Base-by-base conservation (phyloP, 2,888 invertebrate species). In the Crematogaster levior region DNA sequence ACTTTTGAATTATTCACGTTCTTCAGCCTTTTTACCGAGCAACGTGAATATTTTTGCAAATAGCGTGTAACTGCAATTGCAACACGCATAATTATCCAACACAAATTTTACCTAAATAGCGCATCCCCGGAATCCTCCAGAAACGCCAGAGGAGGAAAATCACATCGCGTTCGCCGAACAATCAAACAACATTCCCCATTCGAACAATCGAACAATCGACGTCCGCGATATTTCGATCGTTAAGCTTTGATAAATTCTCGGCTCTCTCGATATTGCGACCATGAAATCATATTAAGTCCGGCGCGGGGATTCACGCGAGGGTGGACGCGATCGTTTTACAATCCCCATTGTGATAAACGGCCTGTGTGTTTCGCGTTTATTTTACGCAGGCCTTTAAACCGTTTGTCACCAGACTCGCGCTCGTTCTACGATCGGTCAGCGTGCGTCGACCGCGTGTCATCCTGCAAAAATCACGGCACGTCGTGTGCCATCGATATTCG, bases 401-500 rank as follows among this genome's bases (percentile, higher is more conserved):
- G 56, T 68, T 79, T 56, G 77, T 68, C 77, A 68, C 48, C 48
- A 24, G 63, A 63, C 24, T 3, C 30, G n/a, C 27, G n/a, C 10
- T 68, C 30, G n/a, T 18, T 30, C 53, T 51, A 48, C 65, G 24
- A 53, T n/a, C 27, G n/a, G 34, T 10, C n/a, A 6, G 9, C n/a
- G 6, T 15, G 18, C 72, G 24, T 18, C 51, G 21, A 37, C 70
- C n/a, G 70, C 40, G 10, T 10, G 24, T 30, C 27, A 7, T 66
- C 34, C 43, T 7, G 10, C 6, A 61, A 83, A 84, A 86, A 86
- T 85, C 79, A 75, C 79, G 3, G 70, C 48, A 4, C 63, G 65
- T 82, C 81, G 56, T 65, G 65, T 75, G 70, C 81, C 79, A 84
- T 81, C 61, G 40, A 82, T 74, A 82, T 84, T 82, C 56, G 60